A percentile compares a stretch with the other conserved stretches of the same genome.
These are phyloP conservation scores for Xiphias gladius DNA, from an alignment of 2,113 vertebrate genomes.

Conservation along the genomic window DNA sequence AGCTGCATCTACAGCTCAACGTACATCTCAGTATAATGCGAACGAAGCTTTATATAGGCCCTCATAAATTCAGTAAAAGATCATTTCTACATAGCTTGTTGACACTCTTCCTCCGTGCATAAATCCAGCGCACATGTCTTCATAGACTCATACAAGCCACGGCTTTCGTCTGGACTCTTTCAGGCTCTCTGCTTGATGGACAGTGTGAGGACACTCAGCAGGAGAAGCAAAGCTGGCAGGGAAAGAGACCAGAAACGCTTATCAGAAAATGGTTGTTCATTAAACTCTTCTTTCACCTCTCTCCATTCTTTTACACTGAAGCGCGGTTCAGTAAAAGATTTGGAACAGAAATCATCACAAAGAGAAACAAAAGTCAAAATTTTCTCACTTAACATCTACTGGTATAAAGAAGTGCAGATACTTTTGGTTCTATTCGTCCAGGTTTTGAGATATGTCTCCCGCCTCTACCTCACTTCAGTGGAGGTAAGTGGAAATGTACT, in stretches of 20 bases:
- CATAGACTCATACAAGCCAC: not conserved
- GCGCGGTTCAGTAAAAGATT: not conserved
- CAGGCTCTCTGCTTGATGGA: not conserved
- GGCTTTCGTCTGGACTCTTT: not conserved
- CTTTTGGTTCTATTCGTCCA: no score
- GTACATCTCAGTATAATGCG: not conserved
- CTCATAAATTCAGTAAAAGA: no score
- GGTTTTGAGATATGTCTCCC: no score
- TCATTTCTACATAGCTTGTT: no score
- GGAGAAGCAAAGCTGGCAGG: conserved; percentile 36
- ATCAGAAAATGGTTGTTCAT: not conserved
- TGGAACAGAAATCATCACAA: no score
- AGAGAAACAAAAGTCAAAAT: no score
- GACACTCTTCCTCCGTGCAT: not conserved
- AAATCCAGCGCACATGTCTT: not conserved
- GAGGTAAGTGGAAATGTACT: no score
- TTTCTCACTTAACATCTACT: no score
- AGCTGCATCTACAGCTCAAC: not conserved
- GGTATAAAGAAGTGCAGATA: no score
- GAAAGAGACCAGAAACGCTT: not conserved
- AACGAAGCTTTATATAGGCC: not conserved
- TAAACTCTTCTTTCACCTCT: not conserved
- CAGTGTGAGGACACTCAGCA: conserved; percentile 30
- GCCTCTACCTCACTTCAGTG: no score
- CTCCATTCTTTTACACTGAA: not conserved